Evolutionary conservation across 2,888 invertebrate species (phyloP), one percentile per base, ranked within the genome.

Genomic region (Plusia festucae): DNA sequence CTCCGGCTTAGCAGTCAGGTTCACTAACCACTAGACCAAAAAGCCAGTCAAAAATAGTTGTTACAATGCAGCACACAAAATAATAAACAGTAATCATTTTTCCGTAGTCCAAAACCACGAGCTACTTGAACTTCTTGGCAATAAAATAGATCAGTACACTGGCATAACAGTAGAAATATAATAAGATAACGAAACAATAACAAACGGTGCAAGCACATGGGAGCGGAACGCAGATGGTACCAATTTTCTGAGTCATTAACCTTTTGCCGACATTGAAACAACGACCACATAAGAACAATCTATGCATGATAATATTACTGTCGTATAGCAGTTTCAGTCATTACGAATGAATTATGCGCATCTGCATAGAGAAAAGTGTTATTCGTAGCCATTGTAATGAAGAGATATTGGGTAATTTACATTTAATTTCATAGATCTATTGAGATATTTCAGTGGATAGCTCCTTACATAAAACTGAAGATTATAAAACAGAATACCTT

Each of bases 191-290:
- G 66, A 79, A 65, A 78, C 71, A 75, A 82, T 82, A 83, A 82
- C 74, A 73, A 75, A 73, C 76, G 69, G 62, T 70, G 65, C 58
- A 53, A 73, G 63, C 78, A 82, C 79, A 82, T 81, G 82, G 76
- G 74, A 82, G 82, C 70, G 79, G 81, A 81, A 83, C 82, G 72
- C 81, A 87, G 80, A 84, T 84, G 82, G 70, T 76, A 65, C 73
- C 67, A 70, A 82, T 82, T 83, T 81, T 82, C 72, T 71, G 76
- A 80, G 85, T 85, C 85, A 83, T 84, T 85, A 84, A 85, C 85
- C 84, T 81, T 78, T 79, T 65, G 78, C 73, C 79, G 85, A 85
- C 85, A 85, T 87, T 86, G 85, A 85, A 86, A 78, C 77, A 73
- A 78, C 77, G 71, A 76, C 67, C 68, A 70, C 68, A 66, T 64